Evolutionary conservation across 2,113 vertebrate genomes (phyloP), one percentile per base, ranked within the genome.

Genomic region (Rhinopomastus cyanomelas): DNA sequence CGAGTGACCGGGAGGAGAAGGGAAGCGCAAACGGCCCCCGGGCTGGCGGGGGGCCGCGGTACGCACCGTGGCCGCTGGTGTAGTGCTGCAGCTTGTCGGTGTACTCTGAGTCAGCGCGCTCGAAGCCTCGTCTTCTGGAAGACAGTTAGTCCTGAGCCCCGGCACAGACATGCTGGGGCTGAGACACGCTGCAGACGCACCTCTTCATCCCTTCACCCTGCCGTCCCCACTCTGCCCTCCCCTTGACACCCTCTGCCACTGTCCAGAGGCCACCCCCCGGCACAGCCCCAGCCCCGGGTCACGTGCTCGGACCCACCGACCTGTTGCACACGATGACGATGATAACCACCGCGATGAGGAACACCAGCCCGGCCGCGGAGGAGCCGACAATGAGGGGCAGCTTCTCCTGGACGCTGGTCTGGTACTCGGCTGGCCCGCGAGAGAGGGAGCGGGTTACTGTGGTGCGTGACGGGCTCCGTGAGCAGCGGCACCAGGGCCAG

Each of bases 81-180:
- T 99, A 99, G 91, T 99, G 99, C 90, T 99, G 99, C 39, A 99
- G 97, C 95, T 99, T 99, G 97, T 99, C 99, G 1, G 99, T 99
- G 97, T 98, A 99, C 85, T 99, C 99, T 0, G 99, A 98, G 66
- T 99, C 99, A 1, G 98, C 97, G 20, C 98, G 97, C 65, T 99
- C 98, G 69, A 98, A 98, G 80, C 97, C 98, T 92, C 98, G 98
- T 97, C 98, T 98, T 98, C 98, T 98, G 98, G 85, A 97, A 96
- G 96, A 98, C 96, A 98, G 98, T 96, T 97, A 98, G 96, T 97
- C 95, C 96, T 97, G 95, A 94, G 79, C 87, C 71, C 79, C 32
- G 80, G 56, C 72, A 49, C 1, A 9, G 62, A 32, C 29, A 49
- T 53, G 8, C 16, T 0, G 1, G n/a, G 34, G 44, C 49, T 2